Base-by-base conservation (phyloP, 2,888 invertebrate genomes). In the Andrena praecox region DNA sequence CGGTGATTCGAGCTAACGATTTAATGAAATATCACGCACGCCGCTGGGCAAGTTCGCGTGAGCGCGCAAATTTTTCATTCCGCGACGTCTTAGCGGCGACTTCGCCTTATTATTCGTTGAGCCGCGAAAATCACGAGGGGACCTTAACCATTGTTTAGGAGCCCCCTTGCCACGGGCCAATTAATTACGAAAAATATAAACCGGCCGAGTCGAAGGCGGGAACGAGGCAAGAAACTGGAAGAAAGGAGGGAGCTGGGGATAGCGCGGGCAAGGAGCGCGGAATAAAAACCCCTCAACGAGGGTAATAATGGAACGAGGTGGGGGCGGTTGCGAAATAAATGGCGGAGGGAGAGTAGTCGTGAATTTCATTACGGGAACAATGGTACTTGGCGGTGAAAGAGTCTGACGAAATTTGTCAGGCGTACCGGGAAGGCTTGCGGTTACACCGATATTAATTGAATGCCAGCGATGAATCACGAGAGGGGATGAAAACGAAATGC, bases 301-400 rank as follows among this genome's bases (percentile, higher is more conserved):
- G 75, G 68, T 68, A 74, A 82, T 83, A 82, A 82, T 71, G 72
- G 62, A 67, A 73, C 67, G 60, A 63, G 24, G n/a, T n/a, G 60
- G 60, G 59, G 78, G 48, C 59, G 71, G 68, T 12, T 54, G 67
- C 64, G 66, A 72, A 83, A 83, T 78, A 79, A 77, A 78, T 78
- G 74, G 66, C 54, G 16, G 74, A 52, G 63, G 27, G 68, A 72
- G 70, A 63, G 77, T 69, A 82, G 74, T 74, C 63, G 73, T 82
- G 83, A 83, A 83, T 83, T 83, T 83, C 70, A 83, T 83, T 82
- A 82, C 31, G 48, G 12, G 78, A 64, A 83, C 79, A 83, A 82
- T 82, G 68, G 52, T 73, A 67, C 42, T 76, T 69, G 62, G 16
- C 35, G 60, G 27, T 48, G 70, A 68, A 83, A 60, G 74, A 77